Conservation (phyloP, 2,888 invertebrate genomes). For the Aproaerema taeniolella region DNA sequence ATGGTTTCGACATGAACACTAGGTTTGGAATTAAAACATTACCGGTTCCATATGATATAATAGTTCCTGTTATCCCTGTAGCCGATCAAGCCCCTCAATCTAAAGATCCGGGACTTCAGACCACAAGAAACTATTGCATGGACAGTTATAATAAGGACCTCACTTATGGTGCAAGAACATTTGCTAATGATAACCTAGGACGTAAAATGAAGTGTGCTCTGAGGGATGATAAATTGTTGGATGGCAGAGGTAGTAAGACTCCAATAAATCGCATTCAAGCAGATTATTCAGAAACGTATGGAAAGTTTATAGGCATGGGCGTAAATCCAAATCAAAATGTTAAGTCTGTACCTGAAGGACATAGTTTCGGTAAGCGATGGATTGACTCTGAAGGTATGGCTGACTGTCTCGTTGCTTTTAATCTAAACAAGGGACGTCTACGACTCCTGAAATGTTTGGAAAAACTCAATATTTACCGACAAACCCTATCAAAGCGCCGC, state of each 20-base stretch:
- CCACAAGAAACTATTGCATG: slow-evolving; percentile 50
- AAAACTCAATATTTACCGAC: slow-evolving; percentile 58
- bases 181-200: too few relatives aligned
- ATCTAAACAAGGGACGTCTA: slow-evolving; percentile 52
- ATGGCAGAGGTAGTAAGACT: too few relatives aligned
- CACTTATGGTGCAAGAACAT: slow-evolving; percentile 64
- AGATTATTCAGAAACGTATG: too few relatives aligned
- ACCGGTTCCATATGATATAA: too few relatives aligned
- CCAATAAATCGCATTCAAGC: too few relatives aligned
- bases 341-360: slow-evolving; percentile 55
- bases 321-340: slow-evolving; percentile 71
- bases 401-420: too few relatives aligned
- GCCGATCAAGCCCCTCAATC: too few relatives aligned
- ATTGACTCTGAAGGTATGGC: slow-evolving; percentile 46
- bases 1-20: slow-evolving; percentile 55
- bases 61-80: too few relatives aligned
- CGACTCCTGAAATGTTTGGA: slow-evolving; percentile 61
- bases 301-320: slow-evolving; percentile 51
- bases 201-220: too few relatives aligned
- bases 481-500: slow-evolving; percentile 40
- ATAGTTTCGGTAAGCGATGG: slow-evolving; percentile 69
- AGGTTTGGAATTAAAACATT: too few relatives aligned
- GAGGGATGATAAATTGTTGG: too few relatives aligned
- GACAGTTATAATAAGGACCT: slow-evolving; percentile 58
- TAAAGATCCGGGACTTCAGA: slow-evolving; percentile 48